Evolutionary conservation across 1,140 invertebrate species (phyloP), one percentile per base, ranked within the genome.

Genomic region (Leptestheria dahalacensis): DNA sequence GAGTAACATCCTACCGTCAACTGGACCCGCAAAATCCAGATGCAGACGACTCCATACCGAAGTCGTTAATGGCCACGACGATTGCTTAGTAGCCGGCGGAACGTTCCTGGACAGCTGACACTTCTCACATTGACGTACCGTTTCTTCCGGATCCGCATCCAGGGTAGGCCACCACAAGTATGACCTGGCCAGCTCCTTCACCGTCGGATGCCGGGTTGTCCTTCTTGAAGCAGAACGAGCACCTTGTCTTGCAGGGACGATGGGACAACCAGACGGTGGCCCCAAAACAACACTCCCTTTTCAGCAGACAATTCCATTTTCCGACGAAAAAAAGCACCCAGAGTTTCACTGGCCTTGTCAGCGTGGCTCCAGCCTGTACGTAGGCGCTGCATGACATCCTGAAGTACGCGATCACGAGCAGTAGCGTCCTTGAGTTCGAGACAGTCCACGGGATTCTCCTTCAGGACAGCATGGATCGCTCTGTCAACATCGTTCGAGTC

Each of bases 91-190:
- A 24, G 20, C 15, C 61, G 68, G 54, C 66, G 63, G 26, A 65
- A 51, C 12, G 57, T 46, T 26, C 61, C 56, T 59, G 63, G 64
- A 21, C 62, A 65, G 64, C 67, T 68, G 50, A 61, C 70, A 72
- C 9, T 49, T 23, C 11, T 62, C 24, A 64, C 68, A 71, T 2
- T 49, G 12, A 15, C 20, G 9, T 0, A 60, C 25, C 1, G 15
- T 46, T 62, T 57, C 41, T 69, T 76, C 73, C 0, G 68, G 70
- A 12, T 77, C 71, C 57, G 67, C 66, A 61, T 80, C 73, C 0
- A 79, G 71, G 28, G 64, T 65, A 11, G 69, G 70, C 75, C 74
- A 80, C 73, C 74, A 79, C 4, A 77, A 68, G 64, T 78, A 75
- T 11, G 64, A 66, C n/a, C 76, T 49, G 1, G 79, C 68, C 15